Base-by-base conservation (phyloP, 1,140 invertebrate species). In the Procambarus clarkii region DNA sequence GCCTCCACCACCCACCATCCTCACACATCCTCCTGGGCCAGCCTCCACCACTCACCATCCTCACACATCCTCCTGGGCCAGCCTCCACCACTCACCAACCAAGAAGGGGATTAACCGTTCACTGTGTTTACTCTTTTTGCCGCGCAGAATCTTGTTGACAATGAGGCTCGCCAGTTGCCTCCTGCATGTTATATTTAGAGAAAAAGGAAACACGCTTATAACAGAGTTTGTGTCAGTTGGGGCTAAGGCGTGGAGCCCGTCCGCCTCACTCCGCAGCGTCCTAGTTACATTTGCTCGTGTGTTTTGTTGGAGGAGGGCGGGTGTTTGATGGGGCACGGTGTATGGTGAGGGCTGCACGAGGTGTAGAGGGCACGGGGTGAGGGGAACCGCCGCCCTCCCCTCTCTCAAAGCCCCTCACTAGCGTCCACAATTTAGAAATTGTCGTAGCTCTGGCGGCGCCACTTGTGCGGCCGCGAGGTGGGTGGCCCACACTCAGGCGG, bases 391-490 rank as follows among this genome's bases (percentile, higher is more conserved):
- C 8, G 24, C 60, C 2, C 2, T 15, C 2, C 9, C 46, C 64
- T 13, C 7, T 13, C 44, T 44, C 87, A n/a, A 34, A 34, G 34
- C 34, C 46, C 64, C 15, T 69, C 60, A 21, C 58, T 45, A 83
- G 85, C 54, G 54, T 44, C 54, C 13, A 86, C 24, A 78, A 83
- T 78, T 69, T 77, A 34, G 83, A 24, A 85, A 91, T 91, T 85
- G 80, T 91, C 89, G 82, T 91, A 64, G 76, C 69, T 85, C 89
- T 91, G 89, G 82, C 76, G 89, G 82, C 86, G 89, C 89, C 89
- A 91, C 89, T 85, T 91, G 88, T 91, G 88, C 88, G 88, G 88
- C 81, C 88, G 88, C 88, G 74, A 84, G 71, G 88, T 91, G 89
- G 89, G 89, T 91, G 89, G 89, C 82, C 87, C 83, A 77, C 89